Conservation (phyloP, 2,888 invertebrate genomes). For the Dendrolimus pini region DNA sequence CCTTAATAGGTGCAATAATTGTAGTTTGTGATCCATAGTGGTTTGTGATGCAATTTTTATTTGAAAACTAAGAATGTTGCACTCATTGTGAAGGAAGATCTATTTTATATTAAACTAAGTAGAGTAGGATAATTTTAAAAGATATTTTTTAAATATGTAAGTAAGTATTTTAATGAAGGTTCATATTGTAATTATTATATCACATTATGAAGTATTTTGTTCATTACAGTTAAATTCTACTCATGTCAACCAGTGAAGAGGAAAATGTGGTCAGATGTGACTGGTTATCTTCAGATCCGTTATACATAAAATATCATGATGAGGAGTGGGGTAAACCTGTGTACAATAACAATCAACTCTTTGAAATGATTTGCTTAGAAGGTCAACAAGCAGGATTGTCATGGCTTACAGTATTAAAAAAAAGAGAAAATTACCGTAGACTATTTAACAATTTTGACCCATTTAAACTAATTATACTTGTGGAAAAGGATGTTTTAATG, state of each 20-base stretch:
- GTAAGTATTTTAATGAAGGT: too few relatives aligned
- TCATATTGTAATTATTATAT: too few relatives aligned
- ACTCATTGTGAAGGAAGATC: too few relatives aligned
- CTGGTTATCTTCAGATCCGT: constrained; percentile 50
- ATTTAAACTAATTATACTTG: constrained; percentile 31
- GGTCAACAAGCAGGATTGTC: constrained; percentile 66
- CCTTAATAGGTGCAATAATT: too few relatives aligned
- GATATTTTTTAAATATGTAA: too few relatives aligned
- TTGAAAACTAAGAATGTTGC: too few relatives aligned
- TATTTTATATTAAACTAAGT: too few relatives aligned
- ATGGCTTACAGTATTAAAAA: constrained; percentile 60
- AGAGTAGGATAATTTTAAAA: too few relatives aligned
- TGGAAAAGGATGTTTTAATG: constrained; percentile 28
- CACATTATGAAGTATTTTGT: too few relatives aligned
- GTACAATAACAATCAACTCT: constrained; percentile 36
- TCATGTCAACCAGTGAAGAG: not conserved
- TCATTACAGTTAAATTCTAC: too few relatives aligned
- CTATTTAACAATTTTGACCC: constrained; percentile 49
- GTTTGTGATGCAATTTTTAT: too few relatives aligned
- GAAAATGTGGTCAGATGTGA: constrained; percentile 29
- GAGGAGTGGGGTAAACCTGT: constrained; percentile 61
- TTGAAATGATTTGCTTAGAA: constrained; percentile 65
- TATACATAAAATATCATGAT: constrained; percentile 58
- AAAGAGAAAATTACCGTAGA: constrained; percentile 46
- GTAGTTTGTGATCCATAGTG: too few relatives aligned